Evolutionary conservation across 2,888 invertebrate genomes (phyloP).

Genomic region (Heliconius charithonia): DNA sequence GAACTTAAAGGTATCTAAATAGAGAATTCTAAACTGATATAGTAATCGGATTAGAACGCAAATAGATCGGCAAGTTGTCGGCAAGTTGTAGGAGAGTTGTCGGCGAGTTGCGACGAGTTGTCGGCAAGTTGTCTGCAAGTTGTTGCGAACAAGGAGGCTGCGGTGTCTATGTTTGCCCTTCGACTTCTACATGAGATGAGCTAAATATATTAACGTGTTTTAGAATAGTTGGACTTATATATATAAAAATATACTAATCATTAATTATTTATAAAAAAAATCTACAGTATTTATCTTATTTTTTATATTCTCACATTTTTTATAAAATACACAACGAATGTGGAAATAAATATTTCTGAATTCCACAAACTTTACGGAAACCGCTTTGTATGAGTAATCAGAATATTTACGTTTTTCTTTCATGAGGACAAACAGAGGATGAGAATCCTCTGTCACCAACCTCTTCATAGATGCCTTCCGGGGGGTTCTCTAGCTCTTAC

Average conservation of each 20-base stretch:
- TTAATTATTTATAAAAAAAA: no score
- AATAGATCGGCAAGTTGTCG: constrained; percentile 62
- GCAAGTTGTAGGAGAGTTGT: constrained; percentile 54
- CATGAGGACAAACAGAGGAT: no score
- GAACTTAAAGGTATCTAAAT: constrained; percentile 44
- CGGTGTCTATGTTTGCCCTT: constrained; percentile 64
- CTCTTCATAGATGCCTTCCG: no score
- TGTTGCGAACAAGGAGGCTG: constrained; percentile 49
- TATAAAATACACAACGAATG: no score
- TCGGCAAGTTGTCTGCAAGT: constrained; percentile 50
- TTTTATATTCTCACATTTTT: no score
- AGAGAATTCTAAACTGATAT: constrained; percentile 41
- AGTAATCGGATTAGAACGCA: constrained; percentile 56
- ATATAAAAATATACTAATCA: background rate
- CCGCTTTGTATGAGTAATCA: no score
- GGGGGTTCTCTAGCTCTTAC: no score
- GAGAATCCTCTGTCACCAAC: no score
- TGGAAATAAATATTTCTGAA: no score
- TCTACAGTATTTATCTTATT: no score
- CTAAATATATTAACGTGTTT: constrained; percentile 38
- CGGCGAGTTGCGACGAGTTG: constrained; percentile 57
- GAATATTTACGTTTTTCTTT: no score
- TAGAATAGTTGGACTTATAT: background rate
- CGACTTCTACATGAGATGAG: constrained; percentile 53
- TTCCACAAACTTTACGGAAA: no score